Evolutionary conservation across 2,888 invertebrate genomes (phyloP).

Genomic region (Emesis furor): DNA sequence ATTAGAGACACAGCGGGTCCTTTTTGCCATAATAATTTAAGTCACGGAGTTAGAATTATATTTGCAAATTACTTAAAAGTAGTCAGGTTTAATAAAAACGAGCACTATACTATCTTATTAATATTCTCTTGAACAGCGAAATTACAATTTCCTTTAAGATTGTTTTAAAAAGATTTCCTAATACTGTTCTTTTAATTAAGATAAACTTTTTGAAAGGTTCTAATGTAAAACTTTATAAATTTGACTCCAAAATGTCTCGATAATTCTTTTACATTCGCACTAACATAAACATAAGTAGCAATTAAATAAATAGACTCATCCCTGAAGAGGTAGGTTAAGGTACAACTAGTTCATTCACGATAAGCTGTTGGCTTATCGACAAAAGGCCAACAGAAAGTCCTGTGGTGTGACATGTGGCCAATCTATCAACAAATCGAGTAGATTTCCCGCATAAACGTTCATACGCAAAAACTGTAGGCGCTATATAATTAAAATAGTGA

Average conservation of each 20-base stretch:
- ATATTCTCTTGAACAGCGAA: slow-evolving; percentile 15
- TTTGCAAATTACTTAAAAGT: background rate
- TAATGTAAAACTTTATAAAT: background rate
- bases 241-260: background rate
- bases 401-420: no score
- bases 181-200: slow-evolving; percentile 7
- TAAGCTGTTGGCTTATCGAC: no score
- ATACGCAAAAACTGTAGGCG: no score
- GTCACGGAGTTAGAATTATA: background rate
- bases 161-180: slow-evolving; percentile 1
- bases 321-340: no score
- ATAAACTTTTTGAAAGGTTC: background rate
- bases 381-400: no score
- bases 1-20: background rate
- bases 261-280: background rate
- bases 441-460: no score
- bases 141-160: slow-evolving; percentile 4
- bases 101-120: background rate
- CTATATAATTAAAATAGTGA: no score
- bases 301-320: no score
- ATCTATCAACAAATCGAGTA: no score
- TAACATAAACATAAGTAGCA: no score
- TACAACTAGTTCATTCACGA: no score
- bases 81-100: background rate
- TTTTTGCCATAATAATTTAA: background rate